Conservation (phyloP, 2,797 vertebrate species). For the Serranus cabrilla region DNA sequence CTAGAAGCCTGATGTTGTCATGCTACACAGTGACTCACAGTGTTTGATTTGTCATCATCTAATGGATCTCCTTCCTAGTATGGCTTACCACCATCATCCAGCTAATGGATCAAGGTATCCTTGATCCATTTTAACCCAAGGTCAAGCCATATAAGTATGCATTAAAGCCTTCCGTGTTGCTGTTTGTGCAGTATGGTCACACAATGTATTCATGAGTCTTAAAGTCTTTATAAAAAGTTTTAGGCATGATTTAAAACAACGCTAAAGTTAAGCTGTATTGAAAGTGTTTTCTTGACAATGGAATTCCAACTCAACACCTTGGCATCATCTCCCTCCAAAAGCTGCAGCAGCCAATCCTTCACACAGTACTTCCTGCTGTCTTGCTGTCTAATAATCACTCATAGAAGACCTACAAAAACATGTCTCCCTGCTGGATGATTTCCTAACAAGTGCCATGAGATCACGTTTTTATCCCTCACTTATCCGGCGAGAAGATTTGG, state of each 20-base stretch:
- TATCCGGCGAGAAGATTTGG: constrained; percentile 38
- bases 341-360: constrained; percentile 39
- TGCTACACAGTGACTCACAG: constrained; percentile 70
- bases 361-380: constrained; percentile 34
- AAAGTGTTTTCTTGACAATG: constrained; percentile 22
- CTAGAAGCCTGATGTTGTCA: constrained; percentile 69
- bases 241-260: constrained; percentile 29
- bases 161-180: constrained; percentile 13
- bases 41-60: constrained; percentile 67
- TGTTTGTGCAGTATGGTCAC: constrained; percentile 21
- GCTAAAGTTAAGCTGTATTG: constrained; percentile 14
- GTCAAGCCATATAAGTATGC: constrained; percentile 47
- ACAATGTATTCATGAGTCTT: constrained; percentile 1
- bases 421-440: constrained; percentile 43
- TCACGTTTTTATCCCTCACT: constrained; percentile 2
- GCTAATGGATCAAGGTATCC: constrained; percentile 61
- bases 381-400: constrained; percentile 26
- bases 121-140: constrained; percentile 57
- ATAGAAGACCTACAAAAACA: constrained; percentile 31
- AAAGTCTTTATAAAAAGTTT: constrained; percentile 16
- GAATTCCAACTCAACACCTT: constrained; percentile 40
- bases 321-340: constrained; percentile 25
- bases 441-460: constrained; percentile 44
- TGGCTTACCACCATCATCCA: constrained; percentile 56
- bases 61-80: constrained; percentile 61